A percentile compares a stretch with the other conserved stretches of the same genome.
Conservation (phyloP, 1,140 invertebrate species). For the Aphaenogaster floridana region DNA sequence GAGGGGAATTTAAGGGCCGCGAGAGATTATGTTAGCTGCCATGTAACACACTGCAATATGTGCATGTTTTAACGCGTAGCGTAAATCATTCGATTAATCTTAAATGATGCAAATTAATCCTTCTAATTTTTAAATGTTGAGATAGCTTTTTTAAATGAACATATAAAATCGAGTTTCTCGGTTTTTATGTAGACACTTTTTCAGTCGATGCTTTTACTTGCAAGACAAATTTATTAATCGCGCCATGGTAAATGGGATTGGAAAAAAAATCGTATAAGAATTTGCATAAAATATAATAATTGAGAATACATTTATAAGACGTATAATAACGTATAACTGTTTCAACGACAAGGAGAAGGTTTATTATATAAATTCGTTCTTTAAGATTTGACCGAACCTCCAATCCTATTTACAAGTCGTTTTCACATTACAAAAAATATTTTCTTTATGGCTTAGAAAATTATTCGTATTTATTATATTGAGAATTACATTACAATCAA, state of each 20-base stretch:
- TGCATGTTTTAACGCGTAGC: neutral
- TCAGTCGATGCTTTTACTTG: neutral
- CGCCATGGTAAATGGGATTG: neutral
- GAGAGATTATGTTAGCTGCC: slow-evolving; percentile 36
- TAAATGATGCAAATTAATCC: slow-evolving; percentile 4
- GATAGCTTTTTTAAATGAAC: slow-evolving; percentile 20
- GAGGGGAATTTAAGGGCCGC: neutral
- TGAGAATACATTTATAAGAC: neutral
- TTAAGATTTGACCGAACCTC: neutral
- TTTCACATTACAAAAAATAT: neutral
- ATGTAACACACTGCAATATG: slow-evolving; percentile 24
- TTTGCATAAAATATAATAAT: neutral
- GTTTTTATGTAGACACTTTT: slow-evolving; percentile 6
- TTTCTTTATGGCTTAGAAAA: slow-evolving; percentile 27
- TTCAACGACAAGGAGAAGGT: neutral
- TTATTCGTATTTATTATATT: slow-evolving; percentile 33
- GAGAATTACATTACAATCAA: slow-evolving; percentile 29
- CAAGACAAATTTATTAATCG: neutral
- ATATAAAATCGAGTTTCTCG: neutral
- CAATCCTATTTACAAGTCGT: neutral
- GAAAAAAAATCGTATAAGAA: slow-evolving; percentile 3
- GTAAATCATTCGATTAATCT: slow-evolving; percentile 23
- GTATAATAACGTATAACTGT: neutral
- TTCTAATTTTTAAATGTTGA: slow-evolving; percentile 2
- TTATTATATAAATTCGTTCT: neutral